These are phyloP conservation scores for Bradypodion ventrale DNA, from an alignment of 2,797 vertebrate species.

Conservation along the genomic window DNA sequence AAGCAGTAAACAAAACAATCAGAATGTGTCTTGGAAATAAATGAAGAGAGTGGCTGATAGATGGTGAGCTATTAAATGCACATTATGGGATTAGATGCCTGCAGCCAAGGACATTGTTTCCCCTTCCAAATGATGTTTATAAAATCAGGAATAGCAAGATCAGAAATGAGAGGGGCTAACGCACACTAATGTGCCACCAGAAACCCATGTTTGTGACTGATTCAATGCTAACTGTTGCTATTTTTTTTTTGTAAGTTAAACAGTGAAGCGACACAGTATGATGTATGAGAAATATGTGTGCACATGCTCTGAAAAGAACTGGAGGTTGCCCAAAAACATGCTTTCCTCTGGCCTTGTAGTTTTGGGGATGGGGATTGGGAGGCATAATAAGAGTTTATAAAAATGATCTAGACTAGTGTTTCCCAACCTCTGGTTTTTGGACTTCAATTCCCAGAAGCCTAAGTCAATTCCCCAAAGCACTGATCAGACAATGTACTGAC, in stretches of 20 bases:
- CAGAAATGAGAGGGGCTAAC: slow-evolving; percentile 49
- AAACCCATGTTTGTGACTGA: slow-evolving; percentile 1
- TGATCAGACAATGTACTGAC: too few relatives aligned
- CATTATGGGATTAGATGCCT: slow-evolving; percentile 60
- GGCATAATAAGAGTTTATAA: background rate
- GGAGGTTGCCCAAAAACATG: background rate
- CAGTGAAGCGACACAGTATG: background rate
- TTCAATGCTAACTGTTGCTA: slow-evolving; percentile 5
- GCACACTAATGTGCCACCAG: slow-evolving; percentile 20
- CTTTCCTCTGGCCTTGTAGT: background rate
- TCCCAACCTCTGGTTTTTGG: too few relatives aligned
- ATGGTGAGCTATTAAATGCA: slow-evolving; percentile 65
- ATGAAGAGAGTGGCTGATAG: slow-evolving; percentile 42
- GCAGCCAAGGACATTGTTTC: slow-evolving; percentile 39
- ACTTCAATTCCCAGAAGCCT: too few relatives aligned
- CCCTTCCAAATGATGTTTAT: slow-evolving; percentile 52
- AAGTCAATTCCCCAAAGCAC: too few relatives aligned
- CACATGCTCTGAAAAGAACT: background rate
- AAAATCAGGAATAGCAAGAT: slow-evolving; percentile 57
- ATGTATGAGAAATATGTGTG: background rate
- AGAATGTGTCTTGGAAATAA: slow-evolving; percentile 66
- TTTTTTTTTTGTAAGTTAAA: background rate
- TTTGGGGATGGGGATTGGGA: background rate
- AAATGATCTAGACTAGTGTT: background rate
- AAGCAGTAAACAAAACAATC: slow-evolving; percentile 75